These are phyloP conservation scores for Gymnobelideus leadbeateri DNA, from an alignment of 2,113 vertebrate species.

Conservation along the genomic window DNA sequence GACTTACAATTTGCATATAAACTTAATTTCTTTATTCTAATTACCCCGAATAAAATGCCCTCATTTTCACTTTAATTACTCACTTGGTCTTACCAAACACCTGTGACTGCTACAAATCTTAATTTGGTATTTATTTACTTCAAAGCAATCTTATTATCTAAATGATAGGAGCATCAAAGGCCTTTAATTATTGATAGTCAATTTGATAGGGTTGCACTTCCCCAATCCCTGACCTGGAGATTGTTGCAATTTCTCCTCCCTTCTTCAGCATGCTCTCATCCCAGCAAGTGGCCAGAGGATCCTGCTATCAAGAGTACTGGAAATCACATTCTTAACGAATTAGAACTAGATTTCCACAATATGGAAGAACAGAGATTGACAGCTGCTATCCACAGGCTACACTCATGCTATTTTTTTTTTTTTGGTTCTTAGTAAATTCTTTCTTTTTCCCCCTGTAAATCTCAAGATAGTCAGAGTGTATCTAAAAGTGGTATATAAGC, in stretches of 20 bases:
- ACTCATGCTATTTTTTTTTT: not conserved
- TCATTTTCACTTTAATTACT: constrained; percentile 87
- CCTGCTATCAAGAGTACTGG: constrained; percentile 60
- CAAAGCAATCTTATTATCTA: constrained; percentile 89
- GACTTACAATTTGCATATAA: constrained; percentile 87
- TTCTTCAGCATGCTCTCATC: constrained; percentile 72
- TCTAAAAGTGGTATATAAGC: not conserved
- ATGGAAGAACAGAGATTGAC: constrained; percentile 62
- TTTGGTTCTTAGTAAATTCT: not conserved
- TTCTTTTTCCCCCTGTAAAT: not conserved
- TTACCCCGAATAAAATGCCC: constrained; percentile 86
- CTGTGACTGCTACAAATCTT: constrained; percentile 88
- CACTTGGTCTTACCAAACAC: constrained; percentile 86
- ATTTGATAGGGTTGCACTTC: constrained; percentile 79
- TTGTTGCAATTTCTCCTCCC: constrained; percentile 72
- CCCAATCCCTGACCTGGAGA: constrained; percentile 78
- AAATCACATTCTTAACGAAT: constrained; percentile 76
- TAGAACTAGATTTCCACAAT: constrained; percentile 67
- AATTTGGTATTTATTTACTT: constrained; percentile 90
- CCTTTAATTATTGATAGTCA: constrained; percentile 86
- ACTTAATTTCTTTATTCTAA: constrained; percentile 89
- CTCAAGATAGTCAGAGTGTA: not conserved
- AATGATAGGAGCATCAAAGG: constrained; percentile 85
- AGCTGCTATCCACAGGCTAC: constrained; percentile 55
- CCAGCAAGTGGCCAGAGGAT: constrained; percentile 65